These are phyloP conservation scores for Caenorhabditis sulstoni DNA, from an alignment of 2,888 invertebrate genomes.

Conservation along the genomic window DNA sequence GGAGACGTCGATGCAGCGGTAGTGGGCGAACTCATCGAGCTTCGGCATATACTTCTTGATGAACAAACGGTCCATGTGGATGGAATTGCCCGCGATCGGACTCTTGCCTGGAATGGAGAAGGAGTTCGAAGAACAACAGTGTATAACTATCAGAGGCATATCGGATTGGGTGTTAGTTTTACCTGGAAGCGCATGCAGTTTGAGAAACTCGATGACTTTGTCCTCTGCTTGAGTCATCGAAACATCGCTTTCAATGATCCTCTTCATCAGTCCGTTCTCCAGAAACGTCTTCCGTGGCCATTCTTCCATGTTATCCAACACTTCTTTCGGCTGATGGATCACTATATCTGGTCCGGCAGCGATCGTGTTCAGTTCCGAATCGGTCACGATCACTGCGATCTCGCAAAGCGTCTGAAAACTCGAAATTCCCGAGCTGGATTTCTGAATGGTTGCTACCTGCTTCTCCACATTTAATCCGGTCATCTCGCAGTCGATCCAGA, in stretches of 20 bases:
- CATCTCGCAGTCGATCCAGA: slow-evolving; percentile 84
- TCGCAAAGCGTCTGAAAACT: slow-evolving; percentile 88
- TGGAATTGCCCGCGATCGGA: slow-evolving; percentile 77
- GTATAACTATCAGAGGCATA: too few species aligned
- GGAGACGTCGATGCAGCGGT: slow-evolving; percentile 93
- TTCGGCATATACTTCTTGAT: slow-evolving; percentile 87
- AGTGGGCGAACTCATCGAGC: slow-evolving; percentile 89
- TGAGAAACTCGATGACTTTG: slow-evolving; percentile 55
- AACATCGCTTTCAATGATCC: slow-evolving; percentile 82
- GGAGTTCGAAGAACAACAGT: too few species aligned
- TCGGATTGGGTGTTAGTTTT: too few species aligned
- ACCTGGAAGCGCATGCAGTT: slow-evolving; percentile 41
- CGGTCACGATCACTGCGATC: slow-evolving; percentile 91
- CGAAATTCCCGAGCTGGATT: too few species aligned
- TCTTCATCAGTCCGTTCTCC: slow-evolving; percentile 89
- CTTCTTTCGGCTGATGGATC: slow-evolving; percentile 87
- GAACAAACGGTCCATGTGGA: slow-evolving; percentile 70
- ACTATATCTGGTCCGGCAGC: slow-evolving; percentile 85
- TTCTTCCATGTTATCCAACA: slow-evolving; percentile 88
- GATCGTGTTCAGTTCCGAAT: slow-evolving; percentile 81
- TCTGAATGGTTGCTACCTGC: slow-evolving; percentile 1
- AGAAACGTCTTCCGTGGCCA: slow-evolving; percentile 91
- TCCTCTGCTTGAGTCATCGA: slow-evolving; percentile 62
- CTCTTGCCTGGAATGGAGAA: slow-evolving; percentile 34
- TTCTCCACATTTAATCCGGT: slow-evolving; percentile 86